Conservation (phyloP, 1,140 invertebrate genomes). For the Euborellia annulipes region DNA sequence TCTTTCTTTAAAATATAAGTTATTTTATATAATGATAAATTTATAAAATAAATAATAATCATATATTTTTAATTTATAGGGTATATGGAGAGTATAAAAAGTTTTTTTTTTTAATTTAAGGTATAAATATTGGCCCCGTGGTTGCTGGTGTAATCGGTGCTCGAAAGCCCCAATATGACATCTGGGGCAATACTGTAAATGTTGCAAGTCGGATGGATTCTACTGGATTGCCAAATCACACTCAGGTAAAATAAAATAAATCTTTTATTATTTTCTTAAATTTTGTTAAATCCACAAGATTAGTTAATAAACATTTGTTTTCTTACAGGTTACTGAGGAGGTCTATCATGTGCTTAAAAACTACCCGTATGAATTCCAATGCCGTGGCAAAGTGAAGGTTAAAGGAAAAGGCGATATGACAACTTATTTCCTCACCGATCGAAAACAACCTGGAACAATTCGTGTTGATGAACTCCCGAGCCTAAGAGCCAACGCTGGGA, state of each 20-base stretch:
- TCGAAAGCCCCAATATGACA: slow-evolving; percentile 88
- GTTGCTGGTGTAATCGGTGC: slow-evolving; percentile 90
- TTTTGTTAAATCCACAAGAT: slow-evolving; percentile 6
- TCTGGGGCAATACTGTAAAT: slow-evolving; percentile 93
- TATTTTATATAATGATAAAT: slow-evolving; percentile 7
- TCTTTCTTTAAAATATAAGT: no score
- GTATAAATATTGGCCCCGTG: slow-evolving; percentile 80
- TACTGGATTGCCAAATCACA: slow-evolving; percentile 68
- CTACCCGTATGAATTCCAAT: slow-evolving; percentile 60
- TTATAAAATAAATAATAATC: no score
- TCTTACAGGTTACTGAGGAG: slow-evolving; percentile 65
- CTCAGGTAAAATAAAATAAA: slow-evolving; percentile 41
- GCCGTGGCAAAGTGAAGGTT: slow-evolving; percentile 73
- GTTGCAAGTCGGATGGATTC: slow-evolving; percentile 82
- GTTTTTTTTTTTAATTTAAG: slow-evolving; percentile 29
- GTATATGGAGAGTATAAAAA: no score
- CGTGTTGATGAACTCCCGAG: slow-evolving; percentile 34
- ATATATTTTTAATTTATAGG: no score
- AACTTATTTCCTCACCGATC: slow-evolving; percentile 71
- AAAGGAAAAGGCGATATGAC: slow-evolving; percentile 91
- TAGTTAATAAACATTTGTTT: slow-evolving; percentile 8
- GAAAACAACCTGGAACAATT: slow-evolving; percentile 39
- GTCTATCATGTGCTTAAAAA: slow-evolving; percentile 54
- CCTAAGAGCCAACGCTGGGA: slow-evolving; percentile 10
- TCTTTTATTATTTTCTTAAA: background rate